Conservation (phyloP, 2,797 vertebrate genomes). For the Enteromius radiatus region DNA sequence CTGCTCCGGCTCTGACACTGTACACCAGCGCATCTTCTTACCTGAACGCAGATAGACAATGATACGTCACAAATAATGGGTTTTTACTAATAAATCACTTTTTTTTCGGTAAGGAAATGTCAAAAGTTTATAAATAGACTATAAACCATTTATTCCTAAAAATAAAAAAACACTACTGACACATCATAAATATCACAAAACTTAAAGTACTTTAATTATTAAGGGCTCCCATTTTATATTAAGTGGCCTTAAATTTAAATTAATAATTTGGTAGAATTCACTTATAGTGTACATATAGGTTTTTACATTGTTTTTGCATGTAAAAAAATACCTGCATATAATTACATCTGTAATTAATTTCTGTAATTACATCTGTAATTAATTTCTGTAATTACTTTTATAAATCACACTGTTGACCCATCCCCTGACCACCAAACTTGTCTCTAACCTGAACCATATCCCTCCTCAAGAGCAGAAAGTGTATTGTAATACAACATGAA, state of each 20-base stretch:
- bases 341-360: background rate
- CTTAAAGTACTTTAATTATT: background rate
- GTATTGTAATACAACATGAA: background rate
- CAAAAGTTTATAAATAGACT: background rate
- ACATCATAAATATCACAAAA: background rate
- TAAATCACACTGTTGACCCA: background rate
- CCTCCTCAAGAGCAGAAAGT: background rate
- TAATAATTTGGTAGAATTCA: background rate
- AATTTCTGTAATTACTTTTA: background rate
- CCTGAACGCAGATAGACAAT: slow-evolving; percentile 68
- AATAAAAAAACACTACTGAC: background rate
- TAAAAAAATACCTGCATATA: background rate
- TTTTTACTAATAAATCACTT: background rate
- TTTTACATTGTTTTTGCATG: background rate
- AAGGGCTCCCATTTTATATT: background rate
- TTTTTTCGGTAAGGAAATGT: background rate
- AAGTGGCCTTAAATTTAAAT: background rate
- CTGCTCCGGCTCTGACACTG: slow-evolving; percentile 87
- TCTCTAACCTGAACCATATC: background rate
- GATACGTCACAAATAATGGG: background rate
- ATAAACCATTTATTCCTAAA: background rate
- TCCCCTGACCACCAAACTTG: background rate
- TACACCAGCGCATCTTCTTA: slow-evolving; percentile 94
- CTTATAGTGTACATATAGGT: background rate
- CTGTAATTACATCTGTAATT: background rate